These are phyloP conservation scores for Ptychodera flava DNA, from an alignment of 35 echinoderm and acorn worm genomes.

Conservation along the genomic window DNA sequence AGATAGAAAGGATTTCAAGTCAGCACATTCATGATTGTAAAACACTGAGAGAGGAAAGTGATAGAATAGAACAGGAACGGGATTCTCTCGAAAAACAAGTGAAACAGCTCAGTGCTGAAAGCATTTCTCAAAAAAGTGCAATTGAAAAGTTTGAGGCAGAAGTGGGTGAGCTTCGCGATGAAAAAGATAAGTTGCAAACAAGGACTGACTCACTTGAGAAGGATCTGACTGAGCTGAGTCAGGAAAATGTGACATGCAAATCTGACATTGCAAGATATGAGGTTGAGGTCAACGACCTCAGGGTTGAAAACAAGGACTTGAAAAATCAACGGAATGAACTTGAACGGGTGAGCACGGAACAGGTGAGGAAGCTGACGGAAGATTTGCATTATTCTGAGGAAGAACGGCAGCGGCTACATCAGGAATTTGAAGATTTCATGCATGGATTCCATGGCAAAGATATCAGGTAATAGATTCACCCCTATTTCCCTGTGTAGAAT, in stretches of 20 bases:
- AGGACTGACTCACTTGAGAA: background rate
- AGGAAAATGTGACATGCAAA: background rate
- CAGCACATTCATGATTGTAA: background rate
- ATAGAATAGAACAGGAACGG: background rate
- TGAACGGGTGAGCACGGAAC: background rate
- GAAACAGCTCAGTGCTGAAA: background rate
- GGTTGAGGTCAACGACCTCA: background rate
- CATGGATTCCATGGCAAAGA: background rate
- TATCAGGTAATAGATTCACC: constrained; percentile 1
- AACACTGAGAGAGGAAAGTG: background rate
- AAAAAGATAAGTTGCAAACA: background rate
- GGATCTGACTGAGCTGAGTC: background rate
- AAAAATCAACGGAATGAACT: background rate
- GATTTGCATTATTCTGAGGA: background rate
- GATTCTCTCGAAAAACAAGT: background rate
- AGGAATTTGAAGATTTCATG: background rate
- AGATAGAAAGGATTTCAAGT: background rate
- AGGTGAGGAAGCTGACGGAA: background rate
- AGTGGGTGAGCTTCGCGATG: background rate
- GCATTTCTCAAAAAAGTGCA: background rate
- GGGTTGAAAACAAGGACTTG: background rate
- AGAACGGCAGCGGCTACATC: background rate
- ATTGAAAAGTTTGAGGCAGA: background rate
- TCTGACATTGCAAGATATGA: background rate
- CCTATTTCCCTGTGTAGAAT: too few relatives aligned